Evolutionary conservation across 1,140 invertebrate genomes (phyloP).

Genomic region (Trichonephila clavipes): DNA sequence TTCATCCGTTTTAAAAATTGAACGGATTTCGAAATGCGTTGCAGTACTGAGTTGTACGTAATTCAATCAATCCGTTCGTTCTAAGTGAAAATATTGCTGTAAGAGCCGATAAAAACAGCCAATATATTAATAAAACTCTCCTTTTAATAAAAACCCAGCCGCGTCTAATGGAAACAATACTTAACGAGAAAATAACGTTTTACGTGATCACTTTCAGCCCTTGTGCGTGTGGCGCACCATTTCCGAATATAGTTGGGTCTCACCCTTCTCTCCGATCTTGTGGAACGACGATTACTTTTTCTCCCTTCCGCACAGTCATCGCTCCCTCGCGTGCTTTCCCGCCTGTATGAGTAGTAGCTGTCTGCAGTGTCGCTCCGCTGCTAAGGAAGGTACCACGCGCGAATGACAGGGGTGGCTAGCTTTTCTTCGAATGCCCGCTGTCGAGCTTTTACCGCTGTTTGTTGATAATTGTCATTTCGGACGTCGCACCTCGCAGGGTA

Average conservation of each 20-base stretch:
- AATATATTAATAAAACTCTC: no score
- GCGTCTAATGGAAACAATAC: no score
- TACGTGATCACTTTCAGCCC: not conserved
- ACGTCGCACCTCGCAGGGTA: not conserved
- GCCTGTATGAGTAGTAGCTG: constrained; percentile 66
- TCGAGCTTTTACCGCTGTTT: constrained; percentile 25
- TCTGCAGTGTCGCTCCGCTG: constrained; percentile 51
- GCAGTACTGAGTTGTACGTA: no score
- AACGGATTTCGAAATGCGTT: no score
- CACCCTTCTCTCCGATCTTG: constrained; percentile 7
- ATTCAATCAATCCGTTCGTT: no score
- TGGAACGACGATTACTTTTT: constrained; percentile 6
- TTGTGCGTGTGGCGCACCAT: constrained; percentile 14
- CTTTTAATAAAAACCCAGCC: no score
- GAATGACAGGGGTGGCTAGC: constrained; percentile 53
- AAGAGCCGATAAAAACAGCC: no score
- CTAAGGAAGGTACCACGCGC: constrained; percentile 72
- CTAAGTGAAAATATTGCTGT: no score
- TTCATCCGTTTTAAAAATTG: no score
- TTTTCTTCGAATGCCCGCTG: constrained; percentile 40
- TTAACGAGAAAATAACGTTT: no score
- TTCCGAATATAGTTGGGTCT: constrained; percentile 32
- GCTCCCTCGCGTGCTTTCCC: constrained; percentile 42
- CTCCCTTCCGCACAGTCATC: not conserved
- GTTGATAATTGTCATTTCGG: constrained; percentile 40